Evolutionary conservation across 2,113 vertebrate genomes (phyloP), one percentile per base, ranked within the genome.

Genomic region (Menidia beryllina): DNA sequence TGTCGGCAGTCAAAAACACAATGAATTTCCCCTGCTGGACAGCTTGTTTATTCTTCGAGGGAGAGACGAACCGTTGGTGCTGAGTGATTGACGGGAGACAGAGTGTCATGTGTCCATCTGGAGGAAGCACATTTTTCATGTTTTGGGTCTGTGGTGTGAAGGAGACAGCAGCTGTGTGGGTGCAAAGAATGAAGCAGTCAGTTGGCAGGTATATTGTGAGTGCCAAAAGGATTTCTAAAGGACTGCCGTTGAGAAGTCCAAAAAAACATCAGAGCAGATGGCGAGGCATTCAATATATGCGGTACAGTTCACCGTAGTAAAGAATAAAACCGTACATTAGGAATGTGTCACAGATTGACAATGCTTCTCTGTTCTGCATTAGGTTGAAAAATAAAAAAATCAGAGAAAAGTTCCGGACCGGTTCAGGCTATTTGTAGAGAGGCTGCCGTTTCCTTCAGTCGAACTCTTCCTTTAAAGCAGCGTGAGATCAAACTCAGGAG

Each of bases 31-130:
- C 59, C 19, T 58, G 24, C 23, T 20, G 24, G 43, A 27, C 24
- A 7, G 24, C 25, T 1, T 62, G 69, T 81, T 79, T 55, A 30
- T 62, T 71, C n/a, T n/a, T 67, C 62, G 65, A 27, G 30, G 13
- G 48, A 52, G 55, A 68, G 61, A 39, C 38, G 70, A 5, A 19
- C 30, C 51, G 79, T 76, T 45, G 63, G 57, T 8, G 68, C 45
- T 5, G 4, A 51, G 19, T 84, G 87, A 87, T 80, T 86, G 85
- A 86, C 73, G 79, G 70, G 52, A 27, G 82, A 59, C 58, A 17
- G 45, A 49, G 49, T 70, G 75, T 75, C 75, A 50, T 77, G 75
- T 27, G 66, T 81, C 75, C 82, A 78, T 87, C 77, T 89, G 87
- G 75, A 83, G 53, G 72, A 74, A 85, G 68, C 87, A 83, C 65